Evolutionary conservation across 2,888 invertebrate species (phyloP).

Genomic region (Sepioteuthis lessoniana): DNA sequence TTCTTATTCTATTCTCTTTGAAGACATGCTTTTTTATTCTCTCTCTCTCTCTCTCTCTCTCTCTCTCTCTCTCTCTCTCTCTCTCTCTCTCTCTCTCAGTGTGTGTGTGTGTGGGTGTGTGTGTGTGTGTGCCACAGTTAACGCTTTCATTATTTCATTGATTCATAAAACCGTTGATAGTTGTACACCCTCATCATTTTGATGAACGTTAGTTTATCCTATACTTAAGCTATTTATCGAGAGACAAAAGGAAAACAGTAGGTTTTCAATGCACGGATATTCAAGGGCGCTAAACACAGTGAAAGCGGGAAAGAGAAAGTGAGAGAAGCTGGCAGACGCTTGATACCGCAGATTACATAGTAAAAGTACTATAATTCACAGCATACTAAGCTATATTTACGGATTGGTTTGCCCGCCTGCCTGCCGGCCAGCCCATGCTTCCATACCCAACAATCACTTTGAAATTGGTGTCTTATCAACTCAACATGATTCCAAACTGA

Average conservation of each 20-base stretch:
- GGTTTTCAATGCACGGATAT: not conserved
- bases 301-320: not conserved
- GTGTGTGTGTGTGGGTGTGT: not conserved
- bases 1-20: not conserved
- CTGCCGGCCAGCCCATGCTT: not conserved
- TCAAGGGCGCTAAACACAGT: not conserved
- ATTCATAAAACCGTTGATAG: not conserved
- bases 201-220: slow-evolving; percentile 21
- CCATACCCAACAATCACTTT: not conserved
- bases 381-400: not conserved
- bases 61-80: not conserved
- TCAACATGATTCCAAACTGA: not conserved
- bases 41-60: not conserved
- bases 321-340: not conserved
- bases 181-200: slow-evolving; percentile 11
- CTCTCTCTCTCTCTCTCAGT: not conserved
- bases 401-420: not conserved
- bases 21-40: not conserved
- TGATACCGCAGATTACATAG: slow-evolving; percentile 17
- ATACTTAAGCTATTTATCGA: slow-evolving; percentile 1
- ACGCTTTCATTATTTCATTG: not conserved
- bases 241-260: slow-evolving; percentile 6
- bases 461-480: slow-evolving; percentile 33
- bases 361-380: not conserved
- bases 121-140: not conserved